Evolutionary conservation across 2,888 invertebrate species (phyloP).

Genomic region (Seladonia tumulorum): DNA sequence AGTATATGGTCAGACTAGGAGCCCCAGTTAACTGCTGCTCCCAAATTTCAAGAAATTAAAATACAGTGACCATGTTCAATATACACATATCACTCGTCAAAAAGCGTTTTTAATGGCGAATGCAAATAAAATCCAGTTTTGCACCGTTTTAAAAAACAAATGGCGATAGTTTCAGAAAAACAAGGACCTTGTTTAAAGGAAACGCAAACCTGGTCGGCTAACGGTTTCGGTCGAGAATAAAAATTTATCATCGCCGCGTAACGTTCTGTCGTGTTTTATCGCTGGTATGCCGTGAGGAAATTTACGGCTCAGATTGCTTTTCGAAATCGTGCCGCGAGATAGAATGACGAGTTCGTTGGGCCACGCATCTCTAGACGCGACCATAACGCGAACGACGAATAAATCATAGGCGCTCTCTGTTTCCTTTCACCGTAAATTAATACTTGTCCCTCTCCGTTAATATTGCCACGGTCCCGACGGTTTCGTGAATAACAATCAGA

Average conservation of each 20-base stretch:
- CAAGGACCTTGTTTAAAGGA: not conserved
- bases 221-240: slow-evolving; percentile 23
- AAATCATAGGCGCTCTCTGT: slow-evolving; percentile 43
- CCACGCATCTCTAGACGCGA: slow-evolving; percentile 14
- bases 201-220: not conserved
- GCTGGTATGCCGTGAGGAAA: slow-evolving; percentile 21
- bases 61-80: not conserved
- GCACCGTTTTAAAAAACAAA: not conserved
- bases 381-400: slow-evolving; percentile 35
- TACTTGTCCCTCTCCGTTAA: slow-evolving; percentile 3
- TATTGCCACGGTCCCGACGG: slow-evolving; percentile 9
- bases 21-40: not conserved
- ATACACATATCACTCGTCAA: too few relatives aligned
- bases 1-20: not conserved
- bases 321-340: slow-evolving; percentile 36
- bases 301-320: slow-evolving; percentile 53
- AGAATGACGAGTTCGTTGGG: slow-evolving; percentile 26
- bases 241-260: slow-evolving; percentile 50
- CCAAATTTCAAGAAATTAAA: not conserved
- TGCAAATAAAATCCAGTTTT: not conserved
- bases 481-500: not conserved
- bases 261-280: slow-evolving; percentile 36
- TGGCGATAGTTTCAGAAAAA: not conserved
- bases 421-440: slow-evolving; percentile 48
- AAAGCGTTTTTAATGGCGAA: not conserved